Conservation (phyloP, 2,888 invertebrate species). For the Tipula confusa region DNA sequence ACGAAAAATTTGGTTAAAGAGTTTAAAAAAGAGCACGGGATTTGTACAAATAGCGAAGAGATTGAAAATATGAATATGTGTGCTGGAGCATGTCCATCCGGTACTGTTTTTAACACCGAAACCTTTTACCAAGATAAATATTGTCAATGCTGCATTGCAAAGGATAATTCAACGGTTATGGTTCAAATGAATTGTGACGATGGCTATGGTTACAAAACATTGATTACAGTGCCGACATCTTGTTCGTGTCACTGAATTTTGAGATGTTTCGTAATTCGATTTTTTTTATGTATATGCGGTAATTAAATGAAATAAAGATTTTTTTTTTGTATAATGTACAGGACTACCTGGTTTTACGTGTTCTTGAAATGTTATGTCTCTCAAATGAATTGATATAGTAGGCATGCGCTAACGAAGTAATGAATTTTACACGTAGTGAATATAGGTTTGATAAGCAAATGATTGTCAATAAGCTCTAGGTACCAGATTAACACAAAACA, state of each 20-base stretch:
- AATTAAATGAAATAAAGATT: not conserved
- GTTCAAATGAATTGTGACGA: conserved; percentile 50
- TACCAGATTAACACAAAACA: no score
- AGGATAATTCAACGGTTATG: not conserved
- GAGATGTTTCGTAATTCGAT: not conserved
- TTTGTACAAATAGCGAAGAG: conserved; percentile 60
- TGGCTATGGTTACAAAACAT: conserved; percentile 41
- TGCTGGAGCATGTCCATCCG: conserved; percentile 64
- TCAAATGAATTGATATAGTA: no score
- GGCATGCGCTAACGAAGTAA: no score
- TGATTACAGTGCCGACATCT: conserved; percentile 29
- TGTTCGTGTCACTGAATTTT: conserved; percentile 26
- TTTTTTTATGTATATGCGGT: not conserved
- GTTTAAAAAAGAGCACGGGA: conserved; percentile 52
- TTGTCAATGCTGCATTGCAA: not conserved
- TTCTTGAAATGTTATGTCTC: no score
- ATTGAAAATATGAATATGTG: conserved; percentile 65
- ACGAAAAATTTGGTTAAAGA: conserved; percentile 59
- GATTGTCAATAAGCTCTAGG: no score
- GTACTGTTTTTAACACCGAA: conserved; percentile 57
- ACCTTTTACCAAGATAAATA: not conserved
- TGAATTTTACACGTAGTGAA: no score
- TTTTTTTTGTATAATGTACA: no score
- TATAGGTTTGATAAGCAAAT: no score
- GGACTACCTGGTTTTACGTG: no score